Base-by-base conservation (phyloP, 2,113 vertebrate species). In the Gasterosteus nipponicus region DNA sequence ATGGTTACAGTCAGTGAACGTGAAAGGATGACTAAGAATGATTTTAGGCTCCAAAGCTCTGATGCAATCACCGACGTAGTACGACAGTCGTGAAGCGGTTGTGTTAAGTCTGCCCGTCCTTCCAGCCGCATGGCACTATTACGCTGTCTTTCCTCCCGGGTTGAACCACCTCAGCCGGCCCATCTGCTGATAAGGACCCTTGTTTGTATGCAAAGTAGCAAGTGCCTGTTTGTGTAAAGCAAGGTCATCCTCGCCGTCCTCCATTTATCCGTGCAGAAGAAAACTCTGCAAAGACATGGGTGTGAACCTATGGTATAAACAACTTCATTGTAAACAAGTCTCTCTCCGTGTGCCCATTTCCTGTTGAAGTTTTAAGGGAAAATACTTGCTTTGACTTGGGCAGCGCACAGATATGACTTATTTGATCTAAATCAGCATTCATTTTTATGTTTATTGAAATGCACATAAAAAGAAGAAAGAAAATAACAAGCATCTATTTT, bases 1-100 rank as follows among this genome's bases (percentile, higher is more conserved):
- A 91, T 90, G 86, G 90, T 51, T 75, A 91, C 83, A 73, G 29
- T 49, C 41, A 58, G 74, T 31, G 53, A 73, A 79, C 33, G 62
- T 63, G 53, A 85, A 88, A 85, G 54, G 72, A 86, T 78, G 70
- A 65, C 77, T 63, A 89, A 77, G 76, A 89, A 81, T 57, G 73
- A 84, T 29, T 78, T 73, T 57, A 73, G 49, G 41, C 65, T 80
- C 69, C 63, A 72, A 73, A 61, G 67, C 73, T 73, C 42, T 90
- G 88, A 90, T 72, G 85, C 56, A 86, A 87, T 78, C 19, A 6
- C 22, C 80, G 79, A 75, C 69, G 78, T 64, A 58, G 42, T 74
- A 49, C 46, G 26, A 62, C 46, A 41, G 35, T 6, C 51, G 46
- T 38, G 49, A 22, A 63, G 61, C 66, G 46, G 46, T 39, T 49